phyloP scores from a whole-genome alignment of 2,888 invertebrate genomes.

The Lapara coniferarum region DNA sequence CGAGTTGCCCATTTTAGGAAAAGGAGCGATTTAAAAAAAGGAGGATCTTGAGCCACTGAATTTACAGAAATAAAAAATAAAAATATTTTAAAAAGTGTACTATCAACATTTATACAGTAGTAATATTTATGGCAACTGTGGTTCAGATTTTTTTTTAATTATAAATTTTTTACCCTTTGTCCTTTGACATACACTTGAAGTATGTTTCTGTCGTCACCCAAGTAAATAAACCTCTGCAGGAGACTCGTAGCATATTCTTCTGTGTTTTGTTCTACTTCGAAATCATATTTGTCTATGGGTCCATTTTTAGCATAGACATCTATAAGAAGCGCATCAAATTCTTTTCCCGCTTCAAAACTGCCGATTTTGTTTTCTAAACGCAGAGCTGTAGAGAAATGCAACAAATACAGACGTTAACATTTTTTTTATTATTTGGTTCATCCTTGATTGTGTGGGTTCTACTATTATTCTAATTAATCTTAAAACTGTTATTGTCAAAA shows the following conservation, averaged over 20 bases:
- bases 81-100: not conserved
- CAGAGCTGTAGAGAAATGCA: slow-evolving; percentile 83
- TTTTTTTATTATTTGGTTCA: too few relatives aligned
- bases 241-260: slow-evolving; percentile 83
- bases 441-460: too few relatives aligned
- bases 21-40: too few relatives aligned
- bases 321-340: slow-evolving; percentile 93
- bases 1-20: too few relatives aligned
- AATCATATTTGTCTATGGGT: slow-evolving; percentile 77
- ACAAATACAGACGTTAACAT: slow-evolving; percentile 1
- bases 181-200: slow-evolving; percentile 90
- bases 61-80: not conserved
- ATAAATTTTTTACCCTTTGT: slow-evolving; percentile 54
- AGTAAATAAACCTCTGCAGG: slow-evolving; percentile 89
- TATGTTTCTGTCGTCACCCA: slow-evolving; percentile 94
- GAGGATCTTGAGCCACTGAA: too few relatives aligned
- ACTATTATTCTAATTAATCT: too few relatives aligned
- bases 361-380: slow-evolving; percentile 89
- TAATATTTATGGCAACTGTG: not conserved
- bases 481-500: too few relatives aligned
- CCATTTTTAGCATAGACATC: slow-evolving; percentile 83
- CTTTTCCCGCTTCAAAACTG: slow-evolving; percentile 91
- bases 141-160: slow-evolving; percentile 8
- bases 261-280: slow-evolving; percentile 41
- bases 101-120: not conserved